Percentiles rank a stretch among this genome's conserved stretches.
Conservation (phyloP, 2,113 vertebrate genomes). For the Naja naja region DNA sequence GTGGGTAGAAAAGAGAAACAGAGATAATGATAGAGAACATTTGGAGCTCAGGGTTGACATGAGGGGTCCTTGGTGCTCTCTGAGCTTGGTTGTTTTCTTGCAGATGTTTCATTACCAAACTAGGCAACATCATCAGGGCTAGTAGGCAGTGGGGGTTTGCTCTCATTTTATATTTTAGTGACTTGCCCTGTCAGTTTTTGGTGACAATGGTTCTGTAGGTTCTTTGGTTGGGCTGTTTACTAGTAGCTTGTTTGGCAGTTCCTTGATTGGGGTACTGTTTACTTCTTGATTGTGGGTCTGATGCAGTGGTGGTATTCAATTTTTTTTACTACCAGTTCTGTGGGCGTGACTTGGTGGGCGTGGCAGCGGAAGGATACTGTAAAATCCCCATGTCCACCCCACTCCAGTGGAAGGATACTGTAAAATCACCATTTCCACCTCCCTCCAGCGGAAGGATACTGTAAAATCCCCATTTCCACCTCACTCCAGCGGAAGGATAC, state of each 20-base stretch:
- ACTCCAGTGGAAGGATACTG: no score
- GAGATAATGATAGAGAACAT: not conserved
- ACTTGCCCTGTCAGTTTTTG: not conserved
- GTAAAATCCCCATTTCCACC: no score
- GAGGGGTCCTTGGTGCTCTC: not conserved
- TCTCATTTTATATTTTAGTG: not conserved
- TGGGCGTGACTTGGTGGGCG: no score
- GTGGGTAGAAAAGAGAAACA: not conserved
- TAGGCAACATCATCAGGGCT: not conserved
- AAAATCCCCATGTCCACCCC: no score
- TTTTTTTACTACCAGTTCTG: no score
- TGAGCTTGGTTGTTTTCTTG: not conserved
- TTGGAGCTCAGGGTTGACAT: not conserved
- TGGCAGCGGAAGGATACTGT: no score
- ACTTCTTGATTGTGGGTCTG: not conserved
- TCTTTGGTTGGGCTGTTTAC: not conserved
- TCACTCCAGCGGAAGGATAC: no score
- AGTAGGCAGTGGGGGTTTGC: not conserved
- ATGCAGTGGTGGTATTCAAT: no score
- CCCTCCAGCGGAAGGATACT: no score
- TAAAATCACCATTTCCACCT: no score
- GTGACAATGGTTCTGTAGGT: not conserved
- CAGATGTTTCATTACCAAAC: not conserved
- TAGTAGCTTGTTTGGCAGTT: not conserved
- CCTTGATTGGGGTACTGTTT: not conserved